Evolutionary conservation across 2,888 invertebrate species (phyloP), one percentile per base, ranked within the genome.

Genomic region (Campoplex capitator): DNA sequence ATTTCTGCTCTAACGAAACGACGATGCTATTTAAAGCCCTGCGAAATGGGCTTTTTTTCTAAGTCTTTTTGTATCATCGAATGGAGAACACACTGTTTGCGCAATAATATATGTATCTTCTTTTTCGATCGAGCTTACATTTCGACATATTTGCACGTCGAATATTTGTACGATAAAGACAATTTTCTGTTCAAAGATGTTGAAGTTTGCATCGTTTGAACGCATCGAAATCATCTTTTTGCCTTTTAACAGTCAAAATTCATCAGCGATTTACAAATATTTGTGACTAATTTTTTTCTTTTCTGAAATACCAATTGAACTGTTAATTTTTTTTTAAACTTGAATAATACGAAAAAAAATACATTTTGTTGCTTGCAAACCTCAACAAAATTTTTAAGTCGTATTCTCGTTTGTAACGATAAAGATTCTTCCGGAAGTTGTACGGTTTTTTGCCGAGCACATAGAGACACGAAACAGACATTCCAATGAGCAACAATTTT

Each of bases 41-140:
- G 71, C 77, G 76, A 73, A 71, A 48, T 56, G 65, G 67, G 48
- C 65, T 67, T 84, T 51, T 79, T 71, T 85, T 82, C 73, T 77
- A 67, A 74, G 78, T 87, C 54, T 83, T 87, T 83, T 81, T 54
- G 45, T 71, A 73, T 65, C 16, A n/a, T 23, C 71, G 45, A 80
- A 74, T 56, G 75, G 51, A 70, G 75, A 67, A 65, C 23, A 75
- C 16, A 42, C 68, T 42, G 35, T 38, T 51, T 74, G 42, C 54
- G 54, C 75, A 75, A 68, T 54, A 48, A 75, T 67, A 75, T 67
- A 45, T 16, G n/a, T 54, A 28, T 73, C 23, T 51, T 65, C 51
- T 75, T 75, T 83, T 76, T 81, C 48, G 35, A 84, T 45, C 78
- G 71, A 87, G 85, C 87, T 88, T 84, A 75, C 77, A 79, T 81